Conservation (phyloP, 2,113 vertebrate species). For the Scartelaos histophorus region DNA sequence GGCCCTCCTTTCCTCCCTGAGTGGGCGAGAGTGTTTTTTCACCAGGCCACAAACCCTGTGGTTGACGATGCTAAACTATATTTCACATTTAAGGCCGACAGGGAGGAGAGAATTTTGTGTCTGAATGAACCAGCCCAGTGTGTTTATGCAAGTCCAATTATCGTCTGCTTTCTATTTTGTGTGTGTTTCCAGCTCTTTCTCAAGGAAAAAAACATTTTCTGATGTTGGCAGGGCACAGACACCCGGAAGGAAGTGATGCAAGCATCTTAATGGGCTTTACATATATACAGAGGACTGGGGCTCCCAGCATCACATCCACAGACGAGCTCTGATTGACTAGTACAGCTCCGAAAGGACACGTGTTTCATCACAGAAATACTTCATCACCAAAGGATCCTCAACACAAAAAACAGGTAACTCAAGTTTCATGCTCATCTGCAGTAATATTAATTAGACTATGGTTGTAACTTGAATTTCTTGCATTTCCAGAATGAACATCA, state of each 20-base stretch:
- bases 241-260: slow-evolving; percentile 72
- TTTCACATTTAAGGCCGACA: slow-evolving; percentile 49
- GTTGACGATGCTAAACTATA: slow-evolving; percentile 58
- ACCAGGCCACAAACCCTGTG: slow-evolving; percentile 66
- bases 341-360: slow-evolving; percentile 22
- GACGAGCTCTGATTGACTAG: slow-evolving; percentile 19
- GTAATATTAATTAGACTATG: neutral
- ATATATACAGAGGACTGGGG: slow-evolving; percentile 54
- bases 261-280: slow-evolving; percentile 41
- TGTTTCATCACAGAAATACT: neutral
- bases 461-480: neutral
- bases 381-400: neutral
- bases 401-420: slow-evolving; percentile 21
- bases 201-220: slow-evolving; percentile 57
- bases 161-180: slow-evolving; percentile 27
- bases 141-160: slow-evolving; percentile 31
- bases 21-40: slow-evolving; percentile 69
- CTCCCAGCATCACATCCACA: slow-evolving; percentile 48
- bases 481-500: slow-evolving; percentile 59
- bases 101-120: slow-evolving; percentile 51
- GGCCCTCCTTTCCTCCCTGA: slow-evolving; percentile 47
- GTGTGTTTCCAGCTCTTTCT: slow-evolving; percentile 48
- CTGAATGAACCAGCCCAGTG: slow-evolving; percentile 41
- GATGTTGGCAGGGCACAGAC: slow-evolving; percentile 29
- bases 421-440: neutral